These are phyloP conservation scores for Helostoma temminkii DNA, from an alignment of 2,797 vertebrate genomes.

Conservation along the genomic window DNA sequence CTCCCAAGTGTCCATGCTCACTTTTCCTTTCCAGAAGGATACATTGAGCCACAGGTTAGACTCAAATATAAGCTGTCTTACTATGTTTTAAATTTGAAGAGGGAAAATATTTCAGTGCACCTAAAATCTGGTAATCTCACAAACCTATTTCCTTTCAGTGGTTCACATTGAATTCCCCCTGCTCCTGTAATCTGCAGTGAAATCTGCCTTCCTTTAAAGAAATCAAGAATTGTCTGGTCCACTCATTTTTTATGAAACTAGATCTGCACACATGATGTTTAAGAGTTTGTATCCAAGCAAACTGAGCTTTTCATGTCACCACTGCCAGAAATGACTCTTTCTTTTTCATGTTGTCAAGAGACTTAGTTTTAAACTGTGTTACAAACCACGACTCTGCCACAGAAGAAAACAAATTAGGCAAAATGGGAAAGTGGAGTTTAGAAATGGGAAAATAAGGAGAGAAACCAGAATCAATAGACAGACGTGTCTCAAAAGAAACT, in stretches of 20 bases:
- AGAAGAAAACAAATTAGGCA: conserved; percentile 15
- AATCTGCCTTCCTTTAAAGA: conserved; percentile 8
- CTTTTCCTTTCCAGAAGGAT: conserved; percentile 3
- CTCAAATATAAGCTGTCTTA: conserved; percentile 11
- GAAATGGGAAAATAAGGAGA: conserved; percentile 35
- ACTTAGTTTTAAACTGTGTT: conserved; percentile 43
- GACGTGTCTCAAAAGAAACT: conserved; percentile 9
- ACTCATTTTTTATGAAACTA: conserved; percentile 5
- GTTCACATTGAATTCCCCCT: conserved; percentile 26
- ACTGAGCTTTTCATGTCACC: conserved; percentile 5
- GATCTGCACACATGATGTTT: conserved; percentile 10
- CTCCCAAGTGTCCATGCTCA: conserved; percentile 31
- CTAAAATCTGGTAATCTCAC: conserved; percentile 27
- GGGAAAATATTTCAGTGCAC: conserved; percentile 27
- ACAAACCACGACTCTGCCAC: conserved; percentile 38
- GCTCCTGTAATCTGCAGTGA: conserved; percentile 3
- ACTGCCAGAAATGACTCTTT: conserved; percentile 26
- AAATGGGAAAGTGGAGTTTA: not conserved
- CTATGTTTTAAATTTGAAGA: conserved; percentile 36
- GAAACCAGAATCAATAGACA: conserved; percentile 22
- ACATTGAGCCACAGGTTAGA: conserved; percentile 8
- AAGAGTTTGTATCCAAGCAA: not conserved
- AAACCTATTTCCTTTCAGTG: conserved; percentile 1
- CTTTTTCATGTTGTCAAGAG: conserved; percentile 35
- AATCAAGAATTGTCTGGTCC: not conserved